Evolutionary conservation across 2,888 invertebrate species (phyloP).

Genomic region (Patella ulyssiponensis): DNA sequence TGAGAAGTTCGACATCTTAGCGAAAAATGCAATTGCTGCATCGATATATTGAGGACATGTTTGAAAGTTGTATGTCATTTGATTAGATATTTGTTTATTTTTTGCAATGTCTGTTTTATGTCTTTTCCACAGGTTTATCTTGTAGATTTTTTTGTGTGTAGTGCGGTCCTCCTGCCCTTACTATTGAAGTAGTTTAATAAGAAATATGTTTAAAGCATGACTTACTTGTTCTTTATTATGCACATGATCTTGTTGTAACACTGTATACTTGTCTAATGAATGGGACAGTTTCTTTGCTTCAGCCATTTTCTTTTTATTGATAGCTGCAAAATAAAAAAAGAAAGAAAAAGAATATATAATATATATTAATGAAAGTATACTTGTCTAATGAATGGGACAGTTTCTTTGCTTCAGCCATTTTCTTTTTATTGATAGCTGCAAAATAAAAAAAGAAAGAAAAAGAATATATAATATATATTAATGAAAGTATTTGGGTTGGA

Average conservation of each 20-base stretch:
- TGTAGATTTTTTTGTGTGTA: too few species aligned
- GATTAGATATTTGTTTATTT: too few species aligned
- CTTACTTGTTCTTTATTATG: conserved; percentile 67
- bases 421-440: conserved; percentile 66
- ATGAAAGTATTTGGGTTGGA: too few species aligned
- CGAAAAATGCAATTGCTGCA: too few species aligned
- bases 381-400: conserved; percentile 64
- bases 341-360: conserved; percentile 5
- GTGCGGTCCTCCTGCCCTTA: too few species aligned
- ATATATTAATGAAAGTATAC: too few species aligned
- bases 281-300: conserved; percentile 67
- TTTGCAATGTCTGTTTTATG: too few species aligned
- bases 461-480: neutral
- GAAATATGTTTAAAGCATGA: neutral
- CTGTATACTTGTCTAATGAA: conserved; percentile 65
- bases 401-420: conserved; percentile 65
- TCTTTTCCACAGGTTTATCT: too few species aligned
- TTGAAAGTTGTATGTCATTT: too few species aligned
- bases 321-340: conserved; percentile 52
- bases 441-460: conserved; percentile 27
- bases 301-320: conserved; percentile 63
- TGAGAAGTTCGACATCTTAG: too few species aligned
- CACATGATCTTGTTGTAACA: conserved; percentile 58
- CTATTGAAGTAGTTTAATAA: neutral
- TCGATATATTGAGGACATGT: too few species aligned